These are phyloP conservation scores for Brachyptera putata DNA, from an alignment of 2,888 invertebrate genomes.

Conservation along the genomic window DNA sequence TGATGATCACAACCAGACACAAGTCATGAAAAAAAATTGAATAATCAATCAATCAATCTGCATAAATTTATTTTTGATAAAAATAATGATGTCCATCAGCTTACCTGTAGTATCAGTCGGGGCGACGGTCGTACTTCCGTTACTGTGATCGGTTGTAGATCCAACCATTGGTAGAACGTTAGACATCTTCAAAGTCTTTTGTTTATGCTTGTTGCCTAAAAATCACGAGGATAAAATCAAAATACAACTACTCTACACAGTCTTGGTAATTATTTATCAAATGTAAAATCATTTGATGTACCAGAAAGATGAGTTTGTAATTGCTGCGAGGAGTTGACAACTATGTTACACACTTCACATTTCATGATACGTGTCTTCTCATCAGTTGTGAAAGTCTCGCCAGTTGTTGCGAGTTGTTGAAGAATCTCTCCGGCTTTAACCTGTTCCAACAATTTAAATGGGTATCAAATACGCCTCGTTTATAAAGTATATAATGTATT, in stretches of 20 bases:
- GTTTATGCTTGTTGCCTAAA: conserved; percentile 31
- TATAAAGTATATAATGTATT: background rate
- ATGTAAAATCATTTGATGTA: background rate
- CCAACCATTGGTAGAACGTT: background rate
- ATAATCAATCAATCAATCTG: no score
- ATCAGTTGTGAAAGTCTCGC: conserved; percentile 32
- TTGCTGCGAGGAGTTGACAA: conserved; percentile 38
- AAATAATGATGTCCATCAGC: no score
- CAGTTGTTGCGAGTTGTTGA: conserved; percentile 29
- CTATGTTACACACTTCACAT: conserved; percentile 37
- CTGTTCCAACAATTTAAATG: conserved; percentile 23
- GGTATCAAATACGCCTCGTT: background rate
- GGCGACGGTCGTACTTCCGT: no score
- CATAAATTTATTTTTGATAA: no score
- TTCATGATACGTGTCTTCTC: conserved; percentile 32
- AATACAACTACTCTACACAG: background rate
- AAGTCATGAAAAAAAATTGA: no score
- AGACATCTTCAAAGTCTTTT: conserved; percentile 28
- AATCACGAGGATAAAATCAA: background rate
- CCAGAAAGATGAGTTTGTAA: conserved; percentile 39
- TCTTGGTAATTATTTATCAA: background rate
- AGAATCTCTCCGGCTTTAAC: conserved; percentile 34
- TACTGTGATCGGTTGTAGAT: background rate
- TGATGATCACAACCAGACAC: no score
- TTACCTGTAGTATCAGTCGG: no score